phyloP scores from a whole-genome alignment of 2,113 vertebrate species.

The Gambusia affinis region DNA sequence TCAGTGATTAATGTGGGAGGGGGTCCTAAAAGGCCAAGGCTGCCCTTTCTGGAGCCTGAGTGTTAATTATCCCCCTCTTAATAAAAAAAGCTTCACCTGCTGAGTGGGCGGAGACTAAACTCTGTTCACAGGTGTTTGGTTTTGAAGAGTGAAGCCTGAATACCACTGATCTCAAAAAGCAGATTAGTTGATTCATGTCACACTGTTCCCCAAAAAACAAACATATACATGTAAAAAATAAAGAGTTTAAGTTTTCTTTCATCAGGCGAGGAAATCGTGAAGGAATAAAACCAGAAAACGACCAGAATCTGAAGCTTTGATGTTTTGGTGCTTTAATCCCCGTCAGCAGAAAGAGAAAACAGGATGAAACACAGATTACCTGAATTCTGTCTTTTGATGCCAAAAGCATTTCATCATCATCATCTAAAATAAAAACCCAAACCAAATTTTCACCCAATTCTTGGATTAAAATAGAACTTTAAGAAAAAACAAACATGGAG shows the following conservation, averaged over 20 bases:
- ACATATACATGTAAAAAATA: neutral
- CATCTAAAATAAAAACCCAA: too few relatives aligned
- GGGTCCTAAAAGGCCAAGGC: neutral
- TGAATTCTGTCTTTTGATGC: neutral
- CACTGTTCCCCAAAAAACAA: neutral
- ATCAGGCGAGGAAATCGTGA: neutral
- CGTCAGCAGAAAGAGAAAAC: neutral
- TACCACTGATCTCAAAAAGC: neutral
- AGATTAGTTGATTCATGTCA: neutral
- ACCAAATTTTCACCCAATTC: neutral
- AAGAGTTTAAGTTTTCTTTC: neutral
- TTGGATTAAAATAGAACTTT: neutral
- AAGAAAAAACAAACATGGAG: neutral
- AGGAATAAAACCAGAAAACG: neutral
- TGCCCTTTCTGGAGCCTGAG: neutral
- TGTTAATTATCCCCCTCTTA: constrained; percentile 24
- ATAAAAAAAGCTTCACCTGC: constrained; percentile 17
- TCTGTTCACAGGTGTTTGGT: neutral
- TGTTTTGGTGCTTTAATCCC: neutral
- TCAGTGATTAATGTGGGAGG: neutral
- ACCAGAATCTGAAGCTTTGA: neutral
- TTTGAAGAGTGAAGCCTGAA: neutral
- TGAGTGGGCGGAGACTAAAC: constrained; percentile 10
- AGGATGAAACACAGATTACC: neutral
- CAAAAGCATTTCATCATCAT: neutral